A percentile compares a stretch with the other conserved stretches of the same genome.
Evolutionary conservation across 1,140 invertebrate genomes (phyloP).

Genomic region (Leucophenga varia): DNA sequence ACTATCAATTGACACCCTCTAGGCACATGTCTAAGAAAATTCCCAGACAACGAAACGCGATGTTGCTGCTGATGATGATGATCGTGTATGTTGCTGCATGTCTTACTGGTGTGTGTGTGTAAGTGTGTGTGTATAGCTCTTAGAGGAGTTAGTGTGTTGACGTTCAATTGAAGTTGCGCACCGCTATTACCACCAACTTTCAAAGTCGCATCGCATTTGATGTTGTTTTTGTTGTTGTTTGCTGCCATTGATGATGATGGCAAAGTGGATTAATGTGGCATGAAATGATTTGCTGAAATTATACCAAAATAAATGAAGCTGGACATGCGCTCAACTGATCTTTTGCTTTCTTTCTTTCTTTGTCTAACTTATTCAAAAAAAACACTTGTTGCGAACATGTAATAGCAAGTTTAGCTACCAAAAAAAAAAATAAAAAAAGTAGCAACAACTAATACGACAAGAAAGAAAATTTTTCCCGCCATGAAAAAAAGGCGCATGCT

Average conservation of each 20-base stretch:
- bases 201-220: too few species aligned
- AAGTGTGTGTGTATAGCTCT: too few species aligned
- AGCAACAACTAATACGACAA: too few species aligned
- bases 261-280: conserved; percentile 54
- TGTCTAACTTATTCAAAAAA: conserved; percentile 29
- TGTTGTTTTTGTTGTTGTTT: too few species aligned
- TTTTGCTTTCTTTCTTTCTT: conserved; percentile 17
- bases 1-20: conserved; percentile 48
- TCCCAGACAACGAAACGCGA: conserved; percentile 29
- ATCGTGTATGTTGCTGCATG: too few species aligned
- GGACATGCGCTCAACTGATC: conserved; percentile 7
- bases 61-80: conserved; percentile 34
- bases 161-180: too few species aligned
- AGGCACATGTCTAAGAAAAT: conserved; percentile 46
- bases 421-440: conserved; percentile 7
- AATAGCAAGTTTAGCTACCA: background rate
- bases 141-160: too few species aligned
- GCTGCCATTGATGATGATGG: conserved; percentile 50
- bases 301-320: too few species aligned
- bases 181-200: too few species aligned
- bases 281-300: conserved; percentile 52
- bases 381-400: too few species aligned
- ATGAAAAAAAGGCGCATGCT: conserved; percentile 35
- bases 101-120: too few species aligned
- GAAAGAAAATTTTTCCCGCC: too few species aligned